Base-by-base conservation (phyloP, 2,797 vertebrate genomes). In the Lithobates sylvaticus region DNA sequence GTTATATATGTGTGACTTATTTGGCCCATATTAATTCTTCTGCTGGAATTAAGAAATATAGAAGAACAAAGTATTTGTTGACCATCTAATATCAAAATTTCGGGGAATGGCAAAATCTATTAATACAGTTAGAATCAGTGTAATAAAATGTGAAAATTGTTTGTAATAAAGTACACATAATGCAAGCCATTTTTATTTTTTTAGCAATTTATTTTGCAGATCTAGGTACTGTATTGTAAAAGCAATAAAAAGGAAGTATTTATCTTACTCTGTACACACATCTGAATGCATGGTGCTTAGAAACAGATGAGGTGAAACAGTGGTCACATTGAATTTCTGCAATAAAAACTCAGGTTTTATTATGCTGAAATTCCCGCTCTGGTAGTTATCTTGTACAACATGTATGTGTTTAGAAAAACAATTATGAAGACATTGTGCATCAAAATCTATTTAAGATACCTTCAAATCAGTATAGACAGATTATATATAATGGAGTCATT, bases 291-390 rank as follows among this genome's bases (percentile, higher is more conserved):
- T 67, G 27, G 76, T 32, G 32, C 50, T 65, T n/a, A 79, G 76
- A 75, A 74, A 79, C 42, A 34, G 76, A 85, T 80, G 77, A 80
- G 84, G 84, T 85, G 84, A 80, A 80, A 77, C 58, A 73, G 76
- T 85, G 84, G 84, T 85, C 84, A 80, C 61, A 74, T 18, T 34
- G 68, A 79, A 65, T 72, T 47, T 74, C 12, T 50, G 27, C 61
- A 79, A 79, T 85, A 85, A 80, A 80, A 73, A 50, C 42, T 16
- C 10, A 74, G 34, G 72, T 80, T 85, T 74, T 85, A 21, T 26
- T 29, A 29, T 69, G 26, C 9, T 78, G 32, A 54, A 26, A 64
- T 16, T 34, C 32, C 27, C 32, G 74, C 72, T 39, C 36, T 12
- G n/a, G 15, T 34, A 65, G 71, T 76, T 74, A 74, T 58, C 70